Conservation (phyloP, 2,113 vertebrate species). For the Mola mola region DNA sequence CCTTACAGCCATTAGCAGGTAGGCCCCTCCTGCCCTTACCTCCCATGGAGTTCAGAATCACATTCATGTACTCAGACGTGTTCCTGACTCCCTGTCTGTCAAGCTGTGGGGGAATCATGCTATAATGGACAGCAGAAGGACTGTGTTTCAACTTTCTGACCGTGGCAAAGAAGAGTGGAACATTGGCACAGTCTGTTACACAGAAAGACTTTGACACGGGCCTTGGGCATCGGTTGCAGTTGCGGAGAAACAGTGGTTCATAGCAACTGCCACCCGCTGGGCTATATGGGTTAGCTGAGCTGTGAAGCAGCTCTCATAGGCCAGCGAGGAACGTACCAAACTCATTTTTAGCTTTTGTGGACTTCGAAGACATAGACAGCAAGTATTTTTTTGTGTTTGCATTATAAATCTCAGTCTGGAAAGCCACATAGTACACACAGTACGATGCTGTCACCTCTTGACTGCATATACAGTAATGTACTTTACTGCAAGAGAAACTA, state of each 20-base stretch:
- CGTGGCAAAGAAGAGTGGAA: constrained; percentile 27
- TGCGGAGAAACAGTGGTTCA: constrained; percentile 50
- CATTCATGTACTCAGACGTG: constrained; percentile 38
- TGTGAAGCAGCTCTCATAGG: constrained; percentile 48
- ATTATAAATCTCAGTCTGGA: constrained; percentile 43
- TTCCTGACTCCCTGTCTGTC: constrained; percentile 60
- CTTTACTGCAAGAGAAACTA: constrained; percentile 71
- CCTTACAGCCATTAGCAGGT: constrained; percentile 52
- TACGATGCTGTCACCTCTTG: constrained; percentile 35
- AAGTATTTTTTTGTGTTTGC: constrained; percentile 41
- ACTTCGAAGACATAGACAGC: constrained; percentile 35
- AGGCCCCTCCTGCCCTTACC: constrained; percentile 3
- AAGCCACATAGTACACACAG: constrained; percentile 36
- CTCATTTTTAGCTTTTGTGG: constrained; percentile 58
- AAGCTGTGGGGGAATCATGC: constrained; percentile 57
- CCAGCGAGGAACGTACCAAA: constrained; percentile 46
- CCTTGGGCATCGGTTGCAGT: constrained; percentile 49
- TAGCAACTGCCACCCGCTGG: constrained; percentile 58
- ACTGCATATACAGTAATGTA: constrained; percentile 57
- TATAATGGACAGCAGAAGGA: constrained; percentile 60
- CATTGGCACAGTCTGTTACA: constrained; percentile 40
- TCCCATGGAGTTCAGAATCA: constrained; percentile 29
- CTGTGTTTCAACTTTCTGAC: constrained; percentile 24
- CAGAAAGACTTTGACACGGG: constrained; percentile 59
- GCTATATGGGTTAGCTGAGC: constrained; percentile 44